Base-by-base conservation (phyloP, 2,888 invertebrate genomes). In the Rhamphomyia laevipes region DNA sequence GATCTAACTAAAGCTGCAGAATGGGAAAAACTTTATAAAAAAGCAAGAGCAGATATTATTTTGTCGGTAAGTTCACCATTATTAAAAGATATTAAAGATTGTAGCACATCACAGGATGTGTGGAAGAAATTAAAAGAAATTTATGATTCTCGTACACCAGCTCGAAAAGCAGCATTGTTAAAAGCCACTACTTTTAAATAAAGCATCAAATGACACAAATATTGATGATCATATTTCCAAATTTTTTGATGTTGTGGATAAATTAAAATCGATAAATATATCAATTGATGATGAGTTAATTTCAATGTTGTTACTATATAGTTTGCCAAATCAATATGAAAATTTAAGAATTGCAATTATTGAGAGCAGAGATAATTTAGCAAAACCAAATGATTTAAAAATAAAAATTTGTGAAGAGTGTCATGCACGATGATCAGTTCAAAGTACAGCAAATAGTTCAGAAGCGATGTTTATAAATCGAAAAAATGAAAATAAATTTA, bases 1-100 rank as follows among this genome's bases (percentile, higher is more conserved):
- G 16, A 17, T 16, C 4, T 21, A 21, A 21, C 21, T 21, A 21
- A 21, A 21, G 40, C 18, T 12, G 45, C 1, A 4, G 27, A 42
- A 27, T 52, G 54, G 51, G 46, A 17, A 3, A 46, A 47, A 18
- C 33, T 43, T 16, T 49, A 53, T 37, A 48, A 48, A 15, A 55
- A 55, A 16, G 53, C 52, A 13, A 55, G 23, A 33, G 51, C 52
- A 23, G 51, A 54, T 16, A 27, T 52, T 6, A 50, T 54, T 47
- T n/a, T 52, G 16, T 49, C 51, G 4, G 50, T 51, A 45, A 44
- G 49, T 37, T 43, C 51, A 13, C 53, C 51, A 18, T 49, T 49
- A 21, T 45, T 51, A 17, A 21, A 49, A 38, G 48, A 51, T n/a
- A 49, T 55, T 11, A 54, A 48, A 33, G 37, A 51, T n/a, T 47